Base-by-base conservation (phyloP, 2,113 vertebrate species). In the Anolis sagrei region DNA sequence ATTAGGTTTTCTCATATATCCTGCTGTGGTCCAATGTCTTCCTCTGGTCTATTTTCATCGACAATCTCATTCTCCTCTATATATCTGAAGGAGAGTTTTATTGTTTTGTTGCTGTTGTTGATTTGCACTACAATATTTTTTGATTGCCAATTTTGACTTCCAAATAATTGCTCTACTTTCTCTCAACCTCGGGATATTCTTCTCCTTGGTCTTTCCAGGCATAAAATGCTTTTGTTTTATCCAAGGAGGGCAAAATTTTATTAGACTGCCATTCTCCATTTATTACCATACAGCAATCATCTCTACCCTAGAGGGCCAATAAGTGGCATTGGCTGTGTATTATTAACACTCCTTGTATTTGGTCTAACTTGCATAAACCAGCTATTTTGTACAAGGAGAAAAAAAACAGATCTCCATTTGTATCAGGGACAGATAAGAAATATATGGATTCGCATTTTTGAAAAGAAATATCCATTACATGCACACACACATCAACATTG, bases 1-100 rank as follows among this genome's bases (percentile, higher is more conserved):
- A 89, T 93, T 90, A 90, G 87, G 83, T 91, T 93, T 81, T 80
- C 89, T 92, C 87, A 89, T 91, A 81, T 64, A 79, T 85, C 87
- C 87, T 90, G 86, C 72, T 7, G 0, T 89, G 77, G 87, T 44
- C 85, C 75, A 85, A 82, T 87, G 81, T 90, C 83, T 84, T 92
- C 88, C 88, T 29, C 76, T 90, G 90, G 86, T 91, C 89, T 93
- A 34, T 86, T 76, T 77, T 69, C 75, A 84, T 66, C 58, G 75
- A 77, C 74, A 84, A 77, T 77, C 70, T 86, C 72, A 72, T 68
- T 87, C 87, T 27, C 70, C 58, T 91, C 85, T 82, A 85, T 83
- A 81, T 88, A 91, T 76, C 79, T 91, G 87, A 84, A 82, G 70
- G 51, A 86, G 78, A 80, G 32, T 54, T 72, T 72, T 82, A 58